Evolutionary conservation across 2,113 vertebrate species (phyloP).

Genomic region (Penelope pileata): DNA sequence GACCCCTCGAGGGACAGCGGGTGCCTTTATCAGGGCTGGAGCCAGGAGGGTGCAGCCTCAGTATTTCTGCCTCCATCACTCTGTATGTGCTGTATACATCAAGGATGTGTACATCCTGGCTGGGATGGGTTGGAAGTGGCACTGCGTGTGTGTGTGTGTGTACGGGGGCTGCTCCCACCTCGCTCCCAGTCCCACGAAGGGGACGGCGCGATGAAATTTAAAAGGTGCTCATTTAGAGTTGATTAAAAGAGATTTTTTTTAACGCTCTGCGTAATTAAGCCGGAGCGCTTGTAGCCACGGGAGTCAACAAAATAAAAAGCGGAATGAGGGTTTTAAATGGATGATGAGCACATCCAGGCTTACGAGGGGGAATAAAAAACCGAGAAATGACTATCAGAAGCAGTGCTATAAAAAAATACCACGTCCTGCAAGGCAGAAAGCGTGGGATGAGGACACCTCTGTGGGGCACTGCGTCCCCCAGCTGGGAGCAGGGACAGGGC

Average conservation of each 20-base stretch:
- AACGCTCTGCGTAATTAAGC: neutral
- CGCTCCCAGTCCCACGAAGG: neutral
- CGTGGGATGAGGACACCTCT: neutral
- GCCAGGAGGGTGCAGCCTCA: neutral
- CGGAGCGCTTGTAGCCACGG: neutral
- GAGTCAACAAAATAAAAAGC: neutral
- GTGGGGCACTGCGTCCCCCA: too few species aligned
- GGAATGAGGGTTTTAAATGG: neutral
- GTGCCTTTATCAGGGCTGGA: neutral
- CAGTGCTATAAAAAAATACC: neutral
- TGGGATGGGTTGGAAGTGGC: neutral
- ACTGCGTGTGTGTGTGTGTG: neutral
- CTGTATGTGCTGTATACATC: too few species aligned
- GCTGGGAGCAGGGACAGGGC: neutral
- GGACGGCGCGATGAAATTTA: neutral
- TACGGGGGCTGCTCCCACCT: neutral
- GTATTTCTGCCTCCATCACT: neutral
- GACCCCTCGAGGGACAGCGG: rapidly evolving
- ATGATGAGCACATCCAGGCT: neutral
- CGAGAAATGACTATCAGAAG: neutral
- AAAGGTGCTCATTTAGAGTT: neutral
- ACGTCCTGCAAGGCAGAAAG: neutral
- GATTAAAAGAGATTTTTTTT: neutral
- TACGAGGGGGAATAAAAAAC: neutral
- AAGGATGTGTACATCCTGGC: too few species aligned